phyloP scores from a whole-genome alignment of 2,113 vertebrate species.

The Pycnonotus jocosus region DNA sequence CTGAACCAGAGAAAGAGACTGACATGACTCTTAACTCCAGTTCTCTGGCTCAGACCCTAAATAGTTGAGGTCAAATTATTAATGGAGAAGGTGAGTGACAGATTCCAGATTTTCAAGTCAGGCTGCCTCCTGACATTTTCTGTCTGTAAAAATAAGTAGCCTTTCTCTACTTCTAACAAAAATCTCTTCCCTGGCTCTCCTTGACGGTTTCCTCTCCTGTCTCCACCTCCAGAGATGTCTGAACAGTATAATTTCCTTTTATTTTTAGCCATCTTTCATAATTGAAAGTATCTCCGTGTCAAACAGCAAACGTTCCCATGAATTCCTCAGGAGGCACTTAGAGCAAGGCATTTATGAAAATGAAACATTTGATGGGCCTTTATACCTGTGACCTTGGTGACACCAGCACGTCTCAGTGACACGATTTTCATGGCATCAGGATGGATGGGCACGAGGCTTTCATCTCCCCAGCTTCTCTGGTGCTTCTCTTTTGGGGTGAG shows the following conservation, averaged over 20 bases:
- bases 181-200: conserved; percentile 33
- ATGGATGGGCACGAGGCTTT: background rate
- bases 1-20: background rate
- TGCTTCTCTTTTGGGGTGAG: background rate
- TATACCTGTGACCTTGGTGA: background rate
- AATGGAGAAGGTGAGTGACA: background rate
- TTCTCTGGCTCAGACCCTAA: background rate
- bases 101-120: background rate
- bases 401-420: background rate
- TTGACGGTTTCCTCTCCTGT: background rate
- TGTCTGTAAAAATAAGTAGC: conserved; percentile 16
- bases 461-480: background rate
- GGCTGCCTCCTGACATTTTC: conserved; percentile 7
- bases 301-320: background rate
- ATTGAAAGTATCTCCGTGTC: conserved; percentile 40
- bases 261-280: conserved; percentile 59
- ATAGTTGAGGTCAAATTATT: background rate
- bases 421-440: background rate
- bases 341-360: conserved; percentile 16
- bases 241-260: conserved; percentile 57
- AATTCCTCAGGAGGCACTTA: conserved; percentile 52
- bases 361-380: conserved; percentile 28
- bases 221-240: conserved; percentile 56
- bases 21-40: background rate
- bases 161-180: conserved; percentile 27